Evolutionary conservation across 2,797 vertebrate genomes (phyloP), one percentile per base, ranked within the genome.

Genomic region (Phalanger gymnotis): DNA sequence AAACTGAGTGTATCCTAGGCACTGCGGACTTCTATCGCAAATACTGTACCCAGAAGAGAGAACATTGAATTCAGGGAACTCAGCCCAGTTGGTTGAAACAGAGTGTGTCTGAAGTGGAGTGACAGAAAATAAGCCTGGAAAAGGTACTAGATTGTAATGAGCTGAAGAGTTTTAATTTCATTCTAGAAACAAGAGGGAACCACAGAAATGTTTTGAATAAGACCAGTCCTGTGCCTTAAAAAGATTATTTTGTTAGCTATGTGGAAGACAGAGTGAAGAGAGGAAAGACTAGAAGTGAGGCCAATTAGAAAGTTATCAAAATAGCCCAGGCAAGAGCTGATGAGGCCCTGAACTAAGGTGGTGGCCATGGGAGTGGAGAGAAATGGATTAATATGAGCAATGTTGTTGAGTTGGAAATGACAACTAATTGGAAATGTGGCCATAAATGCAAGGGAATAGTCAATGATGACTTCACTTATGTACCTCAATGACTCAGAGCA

Each of bases 1-100:
- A 97, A 94, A 90, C 47, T 93, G 93, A 94, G 3, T 12, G 89
- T 54, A 97, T 93, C 73, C 91, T 40, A 1, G 93, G 58, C 31
- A 53, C 19, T 92, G 92, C 90, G 31, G 34, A 9, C 40, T 2
- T 4, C 0, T 3, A 93, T 51, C 58, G 54, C 34, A 9, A 0
- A 0, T 73, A 73, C 61, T 73, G n/a, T 73, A n/a, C 16, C 61
- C 61, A 73, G 61, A 73, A 73, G n/a, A 73, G 19, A 73, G 16
- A 73, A 40, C 40, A n/a, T 22, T 73, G 61, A 73, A n/a, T 73
- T 40, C 5, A 40, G 34, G 61, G 61, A 73, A 73, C n/a, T 73
- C 16, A 73, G 31, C 34, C 34, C 13, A 73, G 34, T 73, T 87
- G 40, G 40, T 87, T 27, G 40, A 51, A 87, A 51, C 40, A 81